Evolutionary conservation across 2,888 invertebrate genomes (phyloP).

Genomic region (Macropis europaea): DNA sequence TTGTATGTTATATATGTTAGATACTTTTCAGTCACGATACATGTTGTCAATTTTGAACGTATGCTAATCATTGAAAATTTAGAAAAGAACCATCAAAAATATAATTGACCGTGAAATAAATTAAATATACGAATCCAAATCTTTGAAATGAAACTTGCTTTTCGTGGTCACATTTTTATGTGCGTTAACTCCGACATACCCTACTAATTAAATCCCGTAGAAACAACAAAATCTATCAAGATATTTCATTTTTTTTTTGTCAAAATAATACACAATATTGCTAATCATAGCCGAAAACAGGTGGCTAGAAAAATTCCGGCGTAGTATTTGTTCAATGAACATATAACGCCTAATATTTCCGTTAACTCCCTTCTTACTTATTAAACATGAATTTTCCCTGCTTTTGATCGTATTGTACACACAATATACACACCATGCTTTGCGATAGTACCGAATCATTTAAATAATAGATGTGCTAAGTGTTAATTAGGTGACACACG

Average conservation of each 20-base stretch:
- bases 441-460: slow-evolving; percentile 22
- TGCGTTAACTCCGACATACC: too few species aligned
- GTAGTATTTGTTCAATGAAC: slow-evolving; percentile 12
- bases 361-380: slow-evolving; percentile 8
- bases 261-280: slow-evolving; percentile 2
- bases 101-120: background rate
- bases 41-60: slow-evolving; percentile 12
- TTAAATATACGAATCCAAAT: background rate
- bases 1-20: slow-evolving; percentile 23
- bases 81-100: background rate
- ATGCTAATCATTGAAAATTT: background rate
- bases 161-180: too few species aligned
- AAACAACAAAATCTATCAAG: background rate
- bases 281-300: slow-evolving; percentile 29
- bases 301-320: slow-evolving; percentile 21
- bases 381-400: slow-evolving; percentile 12
- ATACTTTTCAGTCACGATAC: slow-evolving; percentile 20
- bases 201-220: background rate
- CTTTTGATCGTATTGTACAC: slow-evolving; percentile 16
- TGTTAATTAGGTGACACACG: slow-evolving; percentile 7
- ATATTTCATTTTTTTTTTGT: slow-evolving; percentile 1
- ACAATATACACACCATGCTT: slow-evolving; percentile 20
- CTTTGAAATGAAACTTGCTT: slow-evolving; percentile 4
- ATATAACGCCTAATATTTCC: background rate
- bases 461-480: slow-evolving; percentile 9